Conservation (phyloP, 2,888 invertebrate species). For the Cheilosia grossa region DNA sequence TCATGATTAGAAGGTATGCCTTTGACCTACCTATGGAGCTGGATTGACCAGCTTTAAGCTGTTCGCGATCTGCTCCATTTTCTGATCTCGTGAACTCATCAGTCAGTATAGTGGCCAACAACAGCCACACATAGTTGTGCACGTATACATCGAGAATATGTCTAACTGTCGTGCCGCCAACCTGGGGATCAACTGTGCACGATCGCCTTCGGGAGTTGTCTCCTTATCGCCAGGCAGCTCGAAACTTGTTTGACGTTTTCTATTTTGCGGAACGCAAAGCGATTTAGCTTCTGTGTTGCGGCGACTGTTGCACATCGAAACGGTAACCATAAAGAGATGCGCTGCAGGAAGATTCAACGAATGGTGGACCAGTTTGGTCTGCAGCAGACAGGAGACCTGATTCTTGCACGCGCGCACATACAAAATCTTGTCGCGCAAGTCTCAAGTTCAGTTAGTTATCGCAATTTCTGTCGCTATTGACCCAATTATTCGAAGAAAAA, state of each 20-base stretch:
- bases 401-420: constrained; percentile 38
- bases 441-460: constrained; percentile 65
- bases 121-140: neutral
- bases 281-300: constrained; percentile 63
- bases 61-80: constrained; percentile 63
- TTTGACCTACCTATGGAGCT: constrained; percentile 81
- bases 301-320: constrained; percentile 38
- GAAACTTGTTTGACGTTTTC: constrained; percentile 71
- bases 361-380: constrained; percentile 52
- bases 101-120: constrained; percentile 29
- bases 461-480: constrained; percentile 68
- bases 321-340: constrained; percentile 54
- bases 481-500: constrained; percentile 58
- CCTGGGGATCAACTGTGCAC: constrained; percentile 49
- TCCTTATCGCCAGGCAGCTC: constrained; percentile 3
- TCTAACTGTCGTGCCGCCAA: constrained; percentile 53
- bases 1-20: constrained; percentile 78
- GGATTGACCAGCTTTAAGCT: constrained; percentile 73
- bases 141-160: neutral
- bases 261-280: constrained; percentile 61
- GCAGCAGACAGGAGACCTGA: constrained; percentile 65
- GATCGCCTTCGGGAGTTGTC: constrained; percentile 27
- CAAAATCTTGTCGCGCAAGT: constrained; percentile 67
- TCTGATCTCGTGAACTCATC: constrained; percentile 68
- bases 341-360: constrained; percentile 49